Percentiles rank a stretch among this genome's conserved stretches.
phyloP scores from a whole-genome alignment of 2,797 vertebrate genomes.

The Sebastes steindachneri region DNA sequence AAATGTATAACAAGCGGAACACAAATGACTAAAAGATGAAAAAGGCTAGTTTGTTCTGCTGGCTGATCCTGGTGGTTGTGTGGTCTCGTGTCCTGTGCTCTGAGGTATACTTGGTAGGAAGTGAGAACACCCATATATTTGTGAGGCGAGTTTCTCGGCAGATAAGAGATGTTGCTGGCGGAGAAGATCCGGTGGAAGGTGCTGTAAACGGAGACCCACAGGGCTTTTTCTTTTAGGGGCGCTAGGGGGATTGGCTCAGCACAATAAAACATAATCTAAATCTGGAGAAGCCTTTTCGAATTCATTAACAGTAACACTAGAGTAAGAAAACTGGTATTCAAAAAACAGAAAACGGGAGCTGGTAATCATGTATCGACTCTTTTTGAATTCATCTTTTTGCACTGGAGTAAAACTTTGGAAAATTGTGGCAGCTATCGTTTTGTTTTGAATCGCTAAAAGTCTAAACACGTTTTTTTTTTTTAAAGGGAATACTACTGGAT shows the following conservation, averaged over 20 bases:
- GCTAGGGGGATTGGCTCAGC: constrained; percentile 32
- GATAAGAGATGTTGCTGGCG: constrained; percentile 68
- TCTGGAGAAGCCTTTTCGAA: constrained; percentile 36
- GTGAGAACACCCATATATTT: constrained; percentile 70
- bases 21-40: neutral
- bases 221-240: neutral
- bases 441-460: constrained; percentile 20
- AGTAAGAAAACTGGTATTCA: neutral
- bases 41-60: constrained; percentile 57
- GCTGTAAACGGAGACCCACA: constrained; percentile 71
- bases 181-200: constrained; percentile 55
- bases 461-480: neutral
- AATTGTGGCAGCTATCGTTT: constrained; percentile 57
- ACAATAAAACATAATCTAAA: constrained; percentile 49
- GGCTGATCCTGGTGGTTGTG: constrained; percentile 62
- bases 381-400: constrained; percentile 66
- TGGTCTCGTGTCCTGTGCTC: constrained; percentile 77
- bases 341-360: neutral
- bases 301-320: constrained; percentile 26
- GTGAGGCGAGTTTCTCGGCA: constrained; percentile 65
- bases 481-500: constrained; percentile 33
- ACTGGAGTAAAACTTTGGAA: constrained; percentile 84
- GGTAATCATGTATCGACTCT: constrained; percentile 14
- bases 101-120: constrained; percentile 82
- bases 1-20: neutral